A percentile compares a stretch with the other conserved stretches of the same genome.
Conservation (phyloP, 2,113 vertebrate species). For the Hippopotamus amphibius region DNA sequence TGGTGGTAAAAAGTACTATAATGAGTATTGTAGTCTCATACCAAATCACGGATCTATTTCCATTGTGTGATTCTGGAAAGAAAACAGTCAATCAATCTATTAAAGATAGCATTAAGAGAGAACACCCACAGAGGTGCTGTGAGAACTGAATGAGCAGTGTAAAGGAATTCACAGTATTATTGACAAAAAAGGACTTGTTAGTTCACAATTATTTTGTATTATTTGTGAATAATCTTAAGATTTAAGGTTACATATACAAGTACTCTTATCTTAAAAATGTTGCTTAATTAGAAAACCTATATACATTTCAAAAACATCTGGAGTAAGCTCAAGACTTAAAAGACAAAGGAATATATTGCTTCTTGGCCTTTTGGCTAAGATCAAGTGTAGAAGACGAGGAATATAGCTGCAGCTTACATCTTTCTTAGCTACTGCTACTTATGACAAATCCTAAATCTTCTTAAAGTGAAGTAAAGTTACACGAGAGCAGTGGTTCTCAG, state of each 20-base stretch:
- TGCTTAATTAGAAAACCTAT: neutral
- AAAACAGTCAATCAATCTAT: neutral
- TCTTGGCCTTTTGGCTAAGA: no score
- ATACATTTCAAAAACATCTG: neutral
- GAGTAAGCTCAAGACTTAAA: neutral
- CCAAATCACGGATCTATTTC: neutral
- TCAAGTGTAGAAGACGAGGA: no score
- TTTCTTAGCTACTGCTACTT: neutral
- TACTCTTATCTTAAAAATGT: neutral
- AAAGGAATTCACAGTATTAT: neutral
- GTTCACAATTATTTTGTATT: neutral
- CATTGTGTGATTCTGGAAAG: neutral
- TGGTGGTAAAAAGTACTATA: conserved; percentile 10
- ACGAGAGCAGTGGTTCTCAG: neutral
- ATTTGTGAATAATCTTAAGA: neutral
- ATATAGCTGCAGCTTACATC: neutral
- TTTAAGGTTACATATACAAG: neutral
- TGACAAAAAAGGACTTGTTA: neutral
- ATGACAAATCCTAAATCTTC: neutral
- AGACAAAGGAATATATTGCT: neutral
- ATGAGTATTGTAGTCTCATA: neutral
- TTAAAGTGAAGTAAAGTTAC: neutral
- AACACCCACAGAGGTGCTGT: neutral
- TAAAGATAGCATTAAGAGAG: neutral
- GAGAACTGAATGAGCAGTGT: neutral